Evolutionary conservation across 1,140 invertebrate genomes (phyloP), one percentile per base, ranked within the genome.

Genomic region (Lethrus apterus): DNA sequence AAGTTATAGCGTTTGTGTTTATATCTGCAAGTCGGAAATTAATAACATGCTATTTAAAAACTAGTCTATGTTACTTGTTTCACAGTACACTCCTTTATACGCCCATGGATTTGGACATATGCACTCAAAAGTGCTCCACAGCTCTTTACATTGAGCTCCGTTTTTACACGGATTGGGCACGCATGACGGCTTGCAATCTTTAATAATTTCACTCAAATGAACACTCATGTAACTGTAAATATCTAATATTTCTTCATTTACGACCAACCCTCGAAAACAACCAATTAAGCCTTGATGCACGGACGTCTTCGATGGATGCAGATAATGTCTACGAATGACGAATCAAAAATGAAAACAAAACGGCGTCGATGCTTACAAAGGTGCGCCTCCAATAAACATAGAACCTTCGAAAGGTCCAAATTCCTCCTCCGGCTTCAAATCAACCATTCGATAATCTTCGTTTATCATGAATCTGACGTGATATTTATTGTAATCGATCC

Each of bases 381-480:
- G 89, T 32, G 89, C 86, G 33, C 91, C 91, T 18, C 90, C 89
- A 56, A 93, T 90, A 55, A 89, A 93, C 81, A 93, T 88, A 38
- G 86, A 89, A 3, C 89, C 89, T 70, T 93, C 89, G 66, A 93
- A 93, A 0, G 87, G 87, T 4, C 87, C 89, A 62, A 93, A 92
- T 57, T 90, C 84, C 59, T 93, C 86, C 63, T 90, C 86, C 11
- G 84, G 76, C 44, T 83, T 66, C 26, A 93, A 68, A 70, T 92
- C 83, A 2, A 89, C 79, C 86, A 92, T 91, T 69, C 86, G 77
- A 54, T 80, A 86, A 56, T 92, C 84, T 20, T 83, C 86, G 62
- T 93, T 93, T 42, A 94, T 83, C 80, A 89, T 92, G 62, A 93
- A 91, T 44, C 90, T 17, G n/a, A 95, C 89, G 64, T 96, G 90